Conservation (phyloP, 2,888 invertebrate species). For the Eugnorisma glareosa region DNA sequence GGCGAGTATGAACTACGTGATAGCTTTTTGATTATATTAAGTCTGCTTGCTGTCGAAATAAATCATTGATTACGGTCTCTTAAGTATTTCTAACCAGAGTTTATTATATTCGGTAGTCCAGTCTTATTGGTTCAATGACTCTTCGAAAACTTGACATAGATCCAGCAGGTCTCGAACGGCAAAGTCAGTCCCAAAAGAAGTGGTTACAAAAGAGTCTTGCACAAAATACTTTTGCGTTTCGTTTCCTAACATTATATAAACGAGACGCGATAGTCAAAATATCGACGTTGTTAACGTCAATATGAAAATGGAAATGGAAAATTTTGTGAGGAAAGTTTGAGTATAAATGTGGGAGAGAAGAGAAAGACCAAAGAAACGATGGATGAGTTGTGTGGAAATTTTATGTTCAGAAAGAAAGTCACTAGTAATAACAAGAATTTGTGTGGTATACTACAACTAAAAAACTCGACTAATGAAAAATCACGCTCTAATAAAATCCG, state of each 20-base stretch:
- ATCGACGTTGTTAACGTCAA: neutral
- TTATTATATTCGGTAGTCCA: neutral
- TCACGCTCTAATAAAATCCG: too few species aligned
- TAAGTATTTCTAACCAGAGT: neutral
- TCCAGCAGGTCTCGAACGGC: neutral
- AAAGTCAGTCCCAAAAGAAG: neutral
- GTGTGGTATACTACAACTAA: too few species aligned
- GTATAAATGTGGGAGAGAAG: neutral
- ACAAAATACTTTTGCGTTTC: neutral
- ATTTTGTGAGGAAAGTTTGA: neutral
- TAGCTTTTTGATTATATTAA: neutral
- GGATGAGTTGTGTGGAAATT: neutral
- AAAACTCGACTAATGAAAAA: too few species aligned
- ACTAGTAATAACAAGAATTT: too few species aligned
- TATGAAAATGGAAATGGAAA: neutral
- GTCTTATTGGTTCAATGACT: neutral
- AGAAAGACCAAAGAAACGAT: neutral
- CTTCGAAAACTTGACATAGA: neutral
- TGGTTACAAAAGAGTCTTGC: neutral
- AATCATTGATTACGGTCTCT: neutral
- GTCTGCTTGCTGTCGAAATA: neutral
- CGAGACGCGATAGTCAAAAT: neutral
- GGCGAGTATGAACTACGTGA: neutral
- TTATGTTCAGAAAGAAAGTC: neutral
- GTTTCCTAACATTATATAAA: neutral